These are phyloP conservation scores for Cinclus mexicanus DNA, from an alignment of 2,113 vertebrate genomes.

Conservation along the genomic window DNA sequence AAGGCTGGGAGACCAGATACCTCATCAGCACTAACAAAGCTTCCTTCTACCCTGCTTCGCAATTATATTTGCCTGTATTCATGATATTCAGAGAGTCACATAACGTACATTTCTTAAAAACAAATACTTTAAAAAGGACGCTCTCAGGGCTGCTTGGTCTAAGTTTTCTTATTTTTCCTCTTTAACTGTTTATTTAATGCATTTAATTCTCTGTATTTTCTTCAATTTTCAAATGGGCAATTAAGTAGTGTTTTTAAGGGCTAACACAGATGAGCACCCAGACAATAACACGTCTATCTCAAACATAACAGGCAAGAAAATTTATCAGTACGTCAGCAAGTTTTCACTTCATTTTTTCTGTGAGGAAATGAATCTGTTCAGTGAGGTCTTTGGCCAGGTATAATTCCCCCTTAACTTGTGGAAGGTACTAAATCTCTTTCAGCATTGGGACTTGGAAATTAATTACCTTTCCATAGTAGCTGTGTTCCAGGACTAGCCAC, in stretches of 20 bases:
- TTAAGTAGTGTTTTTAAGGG: neutral
- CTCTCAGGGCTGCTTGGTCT: neutral
- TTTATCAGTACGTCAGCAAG: neutral
- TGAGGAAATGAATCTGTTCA: neutral
- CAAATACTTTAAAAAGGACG: conserved; percentile 10
- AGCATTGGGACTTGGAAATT: neutral
- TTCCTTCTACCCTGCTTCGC: neutral
- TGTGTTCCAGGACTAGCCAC: neutral
- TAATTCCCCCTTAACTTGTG: neutral
- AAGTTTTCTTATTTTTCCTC: conserved; percentile 1
- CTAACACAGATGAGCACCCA: neutral
- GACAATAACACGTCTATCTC: neutral
- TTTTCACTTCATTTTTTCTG: neutral
- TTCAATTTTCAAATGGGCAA: neutral
- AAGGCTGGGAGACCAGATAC: neutral
- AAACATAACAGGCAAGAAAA: neutral
- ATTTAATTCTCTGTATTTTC: neutral
- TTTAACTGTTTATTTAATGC: neutral
- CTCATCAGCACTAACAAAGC: neutral
- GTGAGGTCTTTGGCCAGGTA: neutral
- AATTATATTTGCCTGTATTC: neutral
- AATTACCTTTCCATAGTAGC: neutral
- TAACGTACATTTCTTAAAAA: neutral
- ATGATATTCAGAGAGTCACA: neutral
- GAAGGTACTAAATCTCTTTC: neutral